Evolutionary conservation across 2,888 invertebrate species (phyloP).

Genomic region (Mesorhabditis sp.): DNA sequence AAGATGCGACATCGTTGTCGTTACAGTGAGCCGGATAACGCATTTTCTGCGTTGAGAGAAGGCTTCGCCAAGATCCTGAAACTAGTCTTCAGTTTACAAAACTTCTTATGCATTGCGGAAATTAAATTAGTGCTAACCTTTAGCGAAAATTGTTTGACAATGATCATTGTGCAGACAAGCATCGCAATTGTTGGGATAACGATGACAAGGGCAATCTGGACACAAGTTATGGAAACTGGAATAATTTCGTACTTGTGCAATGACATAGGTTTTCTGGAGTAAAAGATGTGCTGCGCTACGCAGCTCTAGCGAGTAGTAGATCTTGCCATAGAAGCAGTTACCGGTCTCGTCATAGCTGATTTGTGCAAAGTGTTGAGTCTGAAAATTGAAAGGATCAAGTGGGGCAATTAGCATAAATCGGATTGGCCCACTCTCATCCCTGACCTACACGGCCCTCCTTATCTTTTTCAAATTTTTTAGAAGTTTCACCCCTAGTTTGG

Average conservation of each 20-base stretch:
- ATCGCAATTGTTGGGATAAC: conserved; percentile 50
- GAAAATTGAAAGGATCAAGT: not conserved
- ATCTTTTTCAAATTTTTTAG: too few species aligned
- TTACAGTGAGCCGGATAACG: conserved; percentile 51
- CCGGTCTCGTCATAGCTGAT: not conserved
- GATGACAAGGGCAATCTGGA: conserved; percentile 42
- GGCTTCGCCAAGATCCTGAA: conserved; percentile 48
- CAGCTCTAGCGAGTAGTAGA: not conserved
- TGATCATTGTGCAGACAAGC: conserved; percentile 48
- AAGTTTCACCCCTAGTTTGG: too few species aligned
- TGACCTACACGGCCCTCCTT: too few species aligned
- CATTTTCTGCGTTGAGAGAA: conserved; percentile 51
- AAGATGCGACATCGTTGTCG: conserved; percentile 51
- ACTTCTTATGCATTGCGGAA: not conserved
- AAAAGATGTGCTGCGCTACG: not conserved
- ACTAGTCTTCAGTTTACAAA: not conserved
- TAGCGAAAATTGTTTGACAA: conserved; percentile 43
- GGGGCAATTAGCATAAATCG: too few species aligned
- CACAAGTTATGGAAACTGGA: not conserved
- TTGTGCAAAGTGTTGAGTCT: not conserved
- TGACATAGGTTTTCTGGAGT: conserved; percentile 3
- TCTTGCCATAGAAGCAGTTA: not conserved
- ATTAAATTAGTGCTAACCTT: conserved; percentile 24
- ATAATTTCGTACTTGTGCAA: not conserved
- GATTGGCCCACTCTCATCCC: too few species aligned